Percentiles rank a stretch among this genome's conserved stretches.
These are phyloP conservation scores for Galaxea fascicularis DNA, from an alignment of 92 coral and sea anemone genomes.

Conservation along the genomic window DNA sequence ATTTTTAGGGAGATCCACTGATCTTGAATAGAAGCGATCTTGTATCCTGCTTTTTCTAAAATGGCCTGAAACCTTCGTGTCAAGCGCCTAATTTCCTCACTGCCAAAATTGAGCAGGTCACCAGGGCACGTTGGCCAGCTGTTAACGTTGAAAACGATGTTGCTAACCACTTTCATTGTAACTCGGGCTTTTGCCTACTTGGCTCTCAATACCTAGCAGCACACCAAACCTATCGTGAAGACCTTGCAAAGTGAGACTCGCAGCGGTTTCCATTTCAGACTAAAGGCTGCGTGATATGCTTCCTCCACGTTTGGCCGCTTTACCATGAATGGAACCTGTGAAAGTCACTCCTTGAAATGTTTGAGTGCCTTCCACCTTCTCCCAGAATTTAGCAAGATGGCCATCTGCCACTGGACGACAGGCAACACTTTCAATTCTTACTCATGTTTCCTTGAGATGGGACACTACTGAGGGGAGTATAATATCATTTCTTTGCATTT, in stretches of 20 bases:
- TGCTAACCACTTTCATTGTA: background rate
- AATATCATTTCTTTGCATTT: slow-evolving; percentile 60
- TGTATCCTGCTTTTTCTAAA: slow-evolving; percentile 54
- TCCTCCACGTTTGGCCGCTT: slow-evolving; percentile 28
- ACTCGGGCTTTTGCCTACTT: background rate
- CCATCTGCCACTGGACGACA: slow-evolving; percentile 35
- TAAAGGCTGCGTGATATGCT: slow-evolving; percentile 24
- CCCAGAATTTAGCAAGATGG: slow-evolving; percentile 14
- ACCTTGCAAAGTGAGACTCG: slow-evolving; percentile 30
- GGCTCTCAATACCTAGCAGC: background rate
- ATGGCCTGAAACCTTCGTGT: slow-evolving; percentile 29
- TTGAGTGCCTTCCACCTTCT: slow-evolving; percentile 3
- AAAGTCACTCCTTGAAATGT: slow-evolving; percentile 27
- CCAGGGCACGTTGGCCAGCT: slow-evolving; percentile 48
- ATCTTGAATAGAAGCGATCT: slow-evolving; percentile 31
- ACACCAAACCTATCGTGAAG: slow-evolving; percentile 32
- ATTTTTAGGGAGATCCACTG: slow-evolving; percentile 61
- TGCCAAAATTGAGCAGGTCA: slow-evolving; percentile 47
- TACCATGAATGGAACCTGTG: slow-evolving; percentile 31
- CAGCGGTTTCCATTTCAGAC: slow-evolving; percentile 54
- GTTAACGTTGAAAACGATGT: slow-evolving; percentile 24
- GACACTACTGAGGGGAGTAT: slow-evolving; percentile 60
- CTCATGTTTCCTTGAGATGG: slow-evolving; percentile 39
- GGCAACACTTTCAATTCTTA: slow-evolving; percentile 33
- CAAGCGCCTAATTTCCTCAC: slow-evolving; percentile 47